Evolutionary conservation across 2,797 vertebrate species (phyloP), one percentile per base, ranked within the genome.

Genomic region (Enteromius anoplus): DNA sequence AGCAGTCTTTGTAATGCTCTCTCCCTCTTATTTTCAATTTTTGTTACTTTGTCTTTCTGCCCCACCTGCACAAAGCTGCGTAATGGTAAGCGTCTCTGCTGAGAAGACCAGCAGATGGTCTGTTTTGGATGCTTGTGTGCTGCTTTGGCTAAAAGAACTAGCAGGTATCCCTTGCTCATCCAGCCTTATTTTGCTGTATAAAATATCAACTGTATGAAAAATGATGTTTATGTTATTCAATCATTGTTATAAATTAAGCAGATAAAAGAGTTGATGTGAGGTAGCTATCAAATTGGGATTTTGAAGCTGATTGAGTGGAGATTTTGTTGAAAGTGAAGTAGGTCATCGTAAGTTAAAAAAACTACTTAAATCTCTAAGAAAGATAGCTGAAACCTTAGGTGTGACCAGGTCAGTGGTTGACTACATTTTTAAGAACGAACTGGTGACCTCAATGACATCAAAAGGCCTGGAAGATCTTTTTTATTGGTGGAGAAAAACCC

Each of bases 101-200:
- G 40, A 58, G 47, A 47, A 71, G 68, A 80, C 32, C 26, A 51
- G 42, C 76, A 78, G 21, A 64, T 64, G 58, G 17, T 80, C n/a
- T 32, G 42, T 51, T 32, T 78, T 34, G 11, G 58, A 65, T 32
- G 75, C 58, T 53, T 34, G 19, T 55, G 9, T 53, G 15, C 14
- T 29, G 23, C 42, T 72, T 21, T 29, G 23, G 69, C 69, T 71
- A 11, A 17, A 49, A 14, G 17, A 71, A 17, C 69, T 29, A 32
- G 21, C 45, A 32, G 49, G 26, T 49, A 32, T 14, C 17, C 2
- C 19, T 75, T 34, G 29, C 21, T 53, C 29, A 12, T 2, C 19
- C 29, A 75, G 3, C 11, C 19, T 37, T 1, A 32, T 70, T 45
- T 19, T 5, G 42, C 69, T 19, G 3, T 26, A 70, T 70, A 9